These are phyloP conservation scores for Lissocephala sabroskyi DNA, from an alignment of 2,888 invertebrate species.

Conservation along the genomic window DNA sequence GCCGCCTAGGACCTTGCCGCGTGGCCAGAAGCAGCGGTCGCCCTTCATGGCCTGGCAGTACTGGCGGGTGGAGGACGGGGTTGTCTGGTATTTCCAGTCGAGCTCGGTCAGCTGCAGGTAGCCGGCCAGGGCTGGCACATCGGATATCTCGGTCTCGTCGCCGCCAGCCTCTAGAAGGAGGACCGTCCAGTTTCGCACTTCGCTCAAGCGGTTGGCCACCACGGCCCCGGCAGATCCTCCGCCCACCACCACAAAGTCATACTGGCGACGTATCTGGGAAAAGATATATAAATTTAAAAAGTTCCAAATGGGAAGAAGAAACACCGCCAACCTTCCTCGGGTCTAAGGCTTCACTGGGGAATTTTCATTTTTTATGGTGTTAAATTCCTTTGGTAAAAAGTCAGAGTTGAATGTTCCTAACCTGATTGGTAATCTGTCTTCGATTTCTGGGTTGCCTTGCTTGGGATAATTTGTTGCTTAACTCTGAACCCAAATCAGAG, in stretches of 20 bases:
- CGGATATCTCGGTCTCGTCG: constrained; percentile 91
- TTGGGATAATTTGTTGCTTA: too few relatives aligned
- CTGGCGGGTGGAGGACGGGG: constrained; percentile 82
- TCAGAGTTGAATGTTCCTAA: too few relatives aligned
- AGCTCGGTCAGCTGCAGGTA: constrained; percentile 89
- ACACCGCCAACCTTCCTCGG: too few relatives aligned
- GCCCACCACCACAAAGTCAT: constrained; percentile 90
- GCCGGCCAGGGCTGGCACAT: constrained; percentile 87
- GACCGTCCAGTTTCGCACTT: constrained; percentile 86
- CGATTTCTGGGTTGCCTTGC: too few relatives aligned
- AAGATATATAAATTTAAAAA: not conserved
- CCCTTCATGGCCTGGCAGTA: constrained; percentile 91
- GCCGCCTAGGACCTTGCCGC: constrained; percentile 93
- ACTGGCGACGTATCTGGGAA: constrained; percentile 81
- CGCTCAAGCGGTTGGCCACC: constrained; percentile 86
- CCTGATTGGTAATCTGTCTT: too few relatives aligned
- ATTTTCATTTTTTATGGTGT: too few relatives aligned
- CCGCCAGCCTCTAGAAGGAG: constrained; percentile 89
- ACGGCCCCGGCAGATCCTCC: constrained; percentile 93
- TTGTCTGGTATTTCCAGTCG: constrained; percentile 94
- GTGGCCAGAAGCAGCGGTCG: constrained; percentile 91
- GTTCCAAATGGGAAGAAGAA: too few relatives aligned
- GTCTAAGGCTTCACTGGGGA: too few relatives aligned
- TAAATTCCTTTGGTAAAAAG: too few relatives aligned
- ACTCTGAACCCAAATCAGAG: too few relatives aligned